Conservation (phyloP, 2,888 invertebrate species). For the Pristionchus maxplancki region DNA sequence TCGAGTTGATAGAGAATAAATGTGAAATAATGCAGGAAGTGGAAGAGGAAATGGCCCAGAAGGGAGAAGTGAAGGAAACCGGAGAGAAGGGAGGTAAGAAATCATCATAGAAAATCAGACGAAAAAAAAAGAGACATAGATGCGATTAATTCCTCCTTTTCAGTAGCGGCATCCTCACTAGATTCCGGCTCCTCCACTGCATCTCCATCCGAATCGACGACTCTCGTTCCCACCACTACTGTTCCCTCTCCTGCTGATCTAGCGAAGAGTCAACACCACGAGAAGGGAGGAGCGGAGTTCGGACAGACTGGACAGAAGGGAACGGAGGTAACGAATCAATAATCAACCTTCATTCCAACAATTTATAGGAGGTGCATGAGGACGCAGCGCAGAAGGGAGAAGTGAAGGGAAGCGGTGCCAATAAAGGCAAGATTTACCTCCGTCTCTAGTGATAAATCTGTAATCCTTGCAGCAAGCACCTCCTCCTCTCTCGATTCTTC, state of each 20-base stretch:
- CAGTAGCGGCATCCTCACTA: neutral
- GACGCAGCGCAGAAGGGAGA: neutral
- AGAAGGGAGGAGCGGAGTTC: constrained; percentile 42
- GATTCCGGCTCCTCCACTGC: constrained; percentile 31
- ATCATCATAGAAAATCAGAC: neutral
- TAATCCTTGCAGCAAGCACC: neutral
- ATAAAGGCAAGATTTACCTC: neutral
- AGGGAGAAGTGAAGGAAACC: neutral
- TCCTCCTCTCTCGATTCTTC: neutral
- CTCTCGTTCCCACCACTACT: neutral
- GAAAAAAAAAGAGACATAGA: neutral
- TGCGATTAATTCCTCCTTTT: neutral
- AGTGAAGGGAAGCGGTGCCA: neutral
- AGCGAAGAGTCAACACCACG: neutral
- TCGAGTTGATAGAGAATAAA: no score
- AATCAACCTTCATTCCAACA: no score
- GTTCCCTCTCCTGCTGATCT: constrained; percentile 44
- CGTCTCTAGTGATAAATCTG: neutral
- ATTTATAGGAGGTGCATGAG: neutral
- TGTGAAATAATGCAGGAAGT: neutral
- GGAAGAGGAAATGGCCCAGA: neutral
- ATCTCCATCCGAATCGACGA: constrained; percentile 48
- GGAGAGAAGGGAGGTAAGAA: constrained; percentile 32
- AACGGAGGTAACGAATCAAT: neutral
- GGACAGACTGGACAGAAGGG: constrained; percentile 36